Base-by-base conservation (phyloP, 2,888 invertebrate species). In the Ormyrus labotus region DNA sequence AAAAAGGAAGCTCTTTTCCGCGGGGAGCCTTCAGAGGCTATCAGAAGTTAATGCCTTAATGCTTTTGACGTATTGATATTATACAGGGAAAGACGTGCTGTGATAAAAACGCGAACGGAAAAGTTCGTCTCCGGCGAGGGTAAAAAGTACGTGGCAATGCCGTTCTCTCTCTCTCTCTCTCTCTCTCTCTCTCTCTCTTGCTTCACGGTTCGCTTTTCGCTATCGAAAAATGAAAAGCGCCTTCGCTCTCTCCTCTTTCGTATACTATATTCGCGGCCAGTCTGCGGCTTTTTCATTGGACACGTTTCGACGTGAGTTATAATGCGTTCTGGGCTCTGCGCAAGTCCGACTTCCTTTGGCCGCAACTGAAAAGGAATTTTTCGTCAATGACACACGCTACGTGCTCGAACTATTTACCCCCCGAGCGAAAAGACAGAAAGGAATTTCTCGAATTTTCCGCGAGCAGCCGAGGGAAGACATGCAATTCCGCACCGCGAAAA, bases 381-480 rank as follows among this genome's bases (percentile, higher is more conserved):
- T 78, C 74, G 81, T 73, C 81, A 78, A 81, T 81, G 81, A 81
- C 81, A 75, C 81, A 67, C n/a, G 67, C 70, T 81, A 81, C 81
- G 81, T 81, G 81, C 70, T 63, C 69, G 60, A 81, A 74, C 76
- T 81, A 72, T 77, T 77, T 77, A 68, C 65, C 74, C 67, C 48
- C 34, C 60, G 50, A 19, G n/a, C 48, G 65, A 72, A 61, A 72
- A 72, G 72, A 71, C 65, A 78, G 67, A 67, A 72, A 78, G 78
- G 2, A 34, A 72, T 72, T 70, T 77, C 77, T 70, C 58, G 64
- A 64, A 70, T 63, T 69, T 70, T 70, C 70, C 19, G 13, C 8
- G 34, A 2, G 34, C 34, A 2, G 34, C 34, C 34, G 34, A 1
- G 34, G 34, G 34, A 34, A 34, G 34, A 34, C 34, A 34, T 34